Percentiles rank a stretch among this genome's conserved stretches.
Conservation (phyloP, 2,888 invertebrate species). For the Brachyptera risi region DNA sequence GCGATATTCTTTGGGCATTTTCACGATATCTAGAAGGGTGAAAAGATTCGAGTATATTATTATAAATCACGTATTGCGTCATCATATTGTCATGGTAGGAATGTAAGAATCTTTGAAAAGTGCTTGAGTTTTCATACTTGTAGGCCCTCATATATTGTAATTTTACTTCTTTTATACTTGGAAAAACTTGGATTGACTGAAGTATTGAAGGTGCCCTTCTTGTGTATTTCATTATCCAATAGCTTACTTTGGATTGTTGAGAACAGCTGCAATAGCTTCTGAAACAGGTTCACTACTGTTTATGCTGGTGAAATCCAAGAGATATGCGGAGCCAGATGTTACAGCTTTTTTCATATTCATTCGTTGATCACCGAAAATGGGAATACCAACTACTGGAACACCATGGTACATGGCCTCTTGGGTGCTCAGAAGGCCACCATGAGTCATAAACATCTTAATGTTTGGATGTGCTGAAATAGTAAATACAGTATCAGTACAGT, state of each 20-base stretch:
- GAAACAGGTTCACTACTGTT: slow-evolving; percentile 31
- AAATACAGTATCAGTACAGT: no score
- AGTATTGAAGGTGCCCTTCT: no score
- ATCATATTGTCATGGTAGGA: neutral
- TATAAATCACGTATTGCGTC: neutral
- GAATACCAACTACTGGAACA: slow-evolving; percentile 51
- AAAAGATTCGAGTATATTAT: slow-evolving; percentile 9
- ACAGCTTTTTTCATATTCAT: slow-evolving; percentile 52
- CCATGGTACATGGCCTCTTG: slow-evolving; percentile 51
- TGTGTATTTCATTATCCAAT: no score
- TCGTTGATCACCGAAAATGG: slow-evolving; percentile 52
- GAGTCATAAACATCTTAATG: slow-evolving; percentile 54
- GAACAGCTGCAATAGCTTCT: slow-evolving; percentile 36
- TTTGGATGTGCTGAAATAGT: slow-evolving; percentile 46
- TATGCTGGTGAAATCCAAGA: slow-evolving; percentile 41
- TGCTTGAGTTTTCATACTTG: no score
- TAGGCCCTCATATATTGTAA: no score
- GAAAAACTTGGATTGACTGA: no score
- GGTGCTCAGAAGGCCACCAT: slow-evolving; percentile 55
- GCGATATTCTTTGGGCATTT: slow-evolving; percentile 42
- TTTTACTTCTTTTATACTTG: no score
- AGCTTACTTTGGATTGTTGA: slow-evolving; percentile 38
- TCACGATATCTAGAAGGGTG: slow-evolving; percentile 47
- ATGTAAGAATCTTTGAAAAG: no score
- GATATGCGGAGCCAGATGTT: slow-evolving; percentile 49